Evolutionary conservation across 2,888 invertebrate genomes (phyloP).

Genomic region (Crepidodera aurea): DNA sequence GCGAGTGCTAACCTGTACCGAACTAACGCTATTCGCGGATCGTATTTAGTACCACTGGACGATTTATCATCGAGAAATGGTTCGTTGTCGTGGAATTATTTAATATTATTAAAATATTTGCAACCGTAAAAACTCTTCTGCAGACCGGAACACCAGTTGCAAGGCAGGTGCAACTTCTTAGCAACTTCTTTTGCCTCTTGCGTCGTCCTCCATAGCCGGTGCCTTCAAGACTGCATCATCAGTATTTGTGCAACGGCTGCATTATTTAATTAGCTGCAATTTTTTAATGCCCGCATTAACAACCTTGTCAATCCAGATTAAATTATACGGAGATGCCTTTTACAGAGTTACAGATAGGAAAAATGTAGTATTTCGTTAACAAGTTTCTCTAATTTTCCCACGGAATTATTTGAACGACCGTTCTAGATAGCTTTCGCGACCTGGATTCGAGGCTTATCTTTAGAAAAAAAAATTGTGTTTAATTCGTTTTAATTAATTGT

Average conservation of each 20-base stretch:
- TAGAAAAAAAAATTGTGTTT: slow-evolving; percentile 39
- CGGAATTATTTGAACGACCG: slow-evolving; percentile 45
- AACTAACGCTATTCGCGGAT: slow-evolving; percentile 46
- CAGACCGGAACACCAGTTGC: slow-evolving; percentile 56
- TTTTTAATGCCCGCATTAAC: slow-evolving; percentile 57
- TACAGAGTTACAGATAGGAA: slow-evolving; percentile 52
- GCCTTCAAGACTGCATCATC: slow-evolving; percentile 54
- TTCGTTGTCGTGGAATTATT: slow-evolving; percentile 57
- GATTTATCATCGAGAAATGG: slow-evolving; percentile 59
- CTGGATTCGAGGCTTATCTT: slow-evolving; percentile 38
- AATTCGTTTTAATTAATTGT: slow-evolving; percentile 44
- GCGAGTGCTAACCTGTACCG: slow-evolving; percentile 18
- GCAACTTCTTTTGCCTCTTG: slow-evolving; percentile 31
- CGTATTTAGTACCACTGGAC: slow-evolving; percentile 47
- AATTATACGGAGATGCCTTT: slow-evolving; percentile 54
- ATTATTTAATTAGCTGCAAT: slow-evolving; percentile 60
- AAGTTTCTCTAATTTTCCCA: slow-evolving; percentile 55
- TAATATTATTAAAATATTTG: slow-evolving; percentile 61
- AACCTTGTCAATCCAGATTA: slow-evolving; percentile 58
- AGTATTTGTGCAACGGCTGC: slow-evolving; percentile 55
- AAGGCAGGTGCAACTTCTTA: slow-evolving; percentile 57
- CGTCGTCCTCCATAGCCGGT: slow-evolving; percentile 43
- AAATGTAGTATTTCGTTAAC: slow-evolving; percentile 49
- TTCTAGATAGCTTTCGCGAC: slow-evolving; percentile 44
- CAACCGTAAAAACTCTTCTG: slow-evolving; percentile 47